phyloP scores from a whole-genome alignment of 2,888 invertebrate species.

The Cantharis nigra region DNA sequence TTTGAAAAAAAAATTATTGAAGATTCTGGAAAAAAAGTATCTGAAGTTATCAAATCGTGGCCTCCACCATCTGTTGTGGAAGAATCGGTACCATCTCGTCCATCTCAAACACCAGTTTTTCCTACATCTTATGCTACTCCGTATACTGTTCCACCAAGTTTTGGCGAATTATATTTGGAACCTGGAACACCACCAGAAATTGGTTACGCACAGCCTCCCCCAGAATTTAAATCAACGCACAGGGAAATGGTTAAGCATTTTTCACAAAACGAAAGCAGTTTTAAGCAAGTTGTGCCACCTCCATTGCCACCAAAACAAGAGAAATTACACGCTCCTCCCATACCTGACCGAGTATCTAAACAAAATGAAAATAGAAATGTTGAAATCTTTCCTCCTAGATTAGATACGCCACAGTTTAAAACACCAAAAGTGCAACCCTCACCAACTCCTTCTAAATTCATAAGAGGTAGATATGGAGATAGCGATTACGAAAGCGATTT shows the following conservation, averaged over 20 bases:
- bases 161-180: conserved; percentile 61
- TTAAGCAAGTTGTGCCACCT: conserved; percentile 44
- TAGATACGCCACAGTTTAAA: conserved; percentile 55
- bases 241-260: conserved; percentile 59
- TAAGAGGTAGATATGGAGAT: conserved; percentile 62
- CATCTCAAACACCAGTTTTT: conserved; percentile 36
- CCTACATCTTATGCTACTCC: conserved; percentile 43
- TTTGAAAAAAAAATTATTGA: conserved; percentile 43
- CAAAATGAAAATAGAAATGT: conserved; percentile 49
- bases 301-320: conserved; percentile 55
- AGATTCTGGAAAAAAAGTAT: conserved; percentile 54
- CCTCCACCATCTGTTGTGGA: conserved; percentile 49
- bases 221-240: conserved; percentile 58
- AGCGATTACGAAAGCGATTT: conserved; percentile 73
- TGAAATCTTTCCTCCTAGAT: conserved; percentile 54
- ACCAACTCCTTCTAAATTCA: conserved; percentile 63
- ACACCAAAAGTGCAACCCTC: conserved; percentile 57
- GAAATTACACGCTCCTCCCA: conserved; percentile 54
- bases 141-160: conserved; percentile 53
- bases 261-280: conserved; percentile 39
- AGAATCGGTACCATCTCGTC: conserved; percentile 48
- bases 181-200: conserved; percentile 73
- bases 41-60: conserved; percentile 59
- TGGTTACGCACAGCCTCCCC: conserved; percentile 63
- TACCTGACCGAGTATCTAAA: conserved; percentile 44